Evolutionary conservation across 23 tunicate species (phyloP).

Genomic region (Ascidia mentula): DNA sequence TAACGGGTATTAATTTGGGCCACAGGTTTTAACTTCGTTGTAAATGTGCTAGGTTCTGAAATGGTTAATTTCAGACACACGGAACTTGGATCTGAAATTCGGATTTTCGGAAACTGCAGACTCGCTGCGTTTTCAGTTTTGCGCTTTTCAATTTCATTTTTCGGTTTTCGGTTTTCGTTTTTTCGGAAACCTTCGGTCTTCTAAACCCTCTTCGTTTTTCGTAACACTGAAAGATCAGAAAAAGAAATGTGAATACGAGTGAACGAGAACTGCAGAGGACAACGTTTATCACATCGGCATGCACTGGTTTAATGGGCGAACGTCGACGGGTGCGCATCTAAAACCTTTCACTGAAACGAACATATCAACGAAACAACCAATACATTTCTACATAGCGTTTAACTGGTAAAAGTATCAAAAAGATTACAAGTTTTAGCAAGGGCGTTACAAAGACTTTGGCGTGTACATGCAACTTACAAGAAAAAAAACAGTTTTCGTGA

Average conservation of each 20-base stretch:
- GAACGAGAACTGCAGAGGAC: not conserved
- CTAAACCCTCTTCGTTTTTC: slow-evolving; percentile 4
- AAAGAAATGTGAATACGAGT: not conserved
- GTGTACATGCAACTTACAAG: no score
- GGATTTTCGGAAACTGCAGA: not conserved
- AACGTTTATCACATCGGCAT: not conserved
- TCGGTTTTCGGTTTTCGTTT: slow-evolving; percentile 17
- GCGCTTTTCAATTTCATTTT: no score
- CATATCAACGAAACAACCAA: not conserved
- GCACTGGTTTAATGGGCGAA: not conserved
- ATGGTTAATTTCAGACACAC: no score
- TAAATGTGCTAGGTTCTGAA: no score
- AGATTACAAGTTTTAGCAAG: not conserved
- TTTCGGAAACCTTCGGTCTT: slow-evolving; percentile 7
- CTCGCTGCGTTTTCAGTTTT: slow-evolving; percentile 6
- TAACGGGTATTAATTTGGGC: no score
- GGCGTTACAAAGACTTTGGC: not conserved
- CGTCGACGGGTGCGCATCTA: not conserved
- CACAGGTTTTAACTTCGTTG: no score
- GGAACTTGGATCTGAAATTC: no score
- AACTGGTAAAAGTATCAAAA: not conserved
- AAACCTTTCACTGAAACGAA: not conserved
- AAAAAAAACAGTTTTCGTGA: no score
- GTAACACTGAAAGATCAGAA: slow-evolving; percentile 18
- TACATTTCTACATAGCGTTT: not conserved